These are phyloP conservation scores for Halocynthia roretzi DNA, from an alignment of 23 tunicate species.

Conservation along the genomic window DNA sequence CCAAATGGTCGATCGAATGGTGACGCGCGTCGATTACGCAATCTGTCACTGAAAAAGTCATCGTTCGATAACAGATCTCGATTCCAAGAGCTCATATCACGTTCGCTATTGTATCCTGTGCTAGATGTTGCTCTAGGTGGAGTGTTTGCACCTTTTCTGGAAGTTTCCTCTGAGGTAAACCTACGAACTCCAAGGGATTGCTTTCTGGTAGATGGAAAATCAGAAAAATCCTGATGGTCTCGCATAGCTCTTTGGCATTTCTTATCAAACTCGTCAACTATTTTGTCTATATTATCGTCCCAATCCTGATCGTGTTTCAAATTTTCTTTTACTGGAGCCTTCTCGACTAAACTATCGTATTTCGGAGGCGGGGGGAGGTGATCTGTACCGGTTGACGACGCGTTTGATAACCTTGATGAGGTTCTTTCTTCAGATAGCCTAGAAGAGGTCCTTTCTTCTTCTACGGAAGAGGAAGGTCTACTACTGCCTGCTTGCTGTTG, in stretches of 20 bases:
- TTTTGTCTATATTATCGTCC: slow-evolving; percentile 9
- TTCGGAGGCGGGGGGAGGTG: slow-evolving; percentile 25
- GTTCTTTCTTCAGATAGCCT: neutral
- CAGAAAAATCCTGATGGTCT: neutral
- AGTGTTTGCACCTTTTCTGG: slow-evolving; percentile 3
- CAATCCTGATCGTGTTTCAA: neutral
- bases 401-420: slow-evolving; percentile 13
- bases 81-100: slow-evolving; percentile 9
- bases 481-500: neutral
- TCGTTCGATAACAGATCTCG: neutral
- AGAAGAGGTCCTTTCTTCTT: no score
- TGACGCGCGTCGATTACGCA: slow-evolving; percentile 4
- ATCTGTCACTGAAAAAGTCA: slow-evolving; percentile 14
- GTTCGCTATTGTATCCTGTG: neutral
- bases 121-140: neutral
- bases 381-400: slow-evolving; percentile 25
- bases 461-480: neutral
- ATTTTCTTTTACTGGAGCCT: no score
- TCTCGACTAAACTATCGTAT: neutral
- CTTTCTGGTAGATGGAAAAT: neutral
- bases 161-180: slow-evolving; percentile 3
- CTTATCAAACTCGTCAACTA: slow-evolving; percentile 15
- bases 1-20: slow-evolving; percentile 9
- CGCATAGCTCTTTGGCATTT: slow-evolving; percentile 3
- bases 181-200: slow-evolving; percentile 13